phyloP scores from a whole-genome alignment of 2,888 invertebrate species.

The Noctua fimbriata region DNA sequence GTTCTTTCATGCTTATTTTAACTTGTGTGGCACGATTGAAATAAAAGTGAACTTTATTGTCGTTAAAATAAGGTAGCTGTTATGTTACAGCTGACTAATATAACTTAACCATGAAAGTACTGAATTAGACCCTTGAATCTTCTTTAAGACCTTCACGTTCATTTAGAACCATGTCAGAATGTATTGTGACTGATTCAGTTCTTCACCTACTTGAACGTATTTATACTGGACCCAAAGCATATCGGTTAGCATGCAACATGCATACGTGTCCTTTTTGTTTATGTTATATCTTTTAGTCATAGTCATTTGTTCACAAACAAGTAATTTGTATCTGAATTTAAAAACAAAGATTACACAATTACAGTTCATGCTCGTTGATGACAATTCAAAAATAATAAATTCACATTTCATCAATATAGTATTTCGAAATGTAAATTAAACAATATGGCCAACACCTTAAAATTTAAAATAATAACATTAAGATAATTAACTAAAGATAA shows the following conservation, averaged over 20 bases:
- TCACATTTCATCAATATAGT: too few species aligned
- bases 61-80: background rate
- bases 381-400: too few species aligned
- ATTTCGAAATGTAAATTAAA: too few species aligned
- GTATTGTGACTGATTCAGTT: slow-evolving; percentile 5
- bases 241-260: background rate
- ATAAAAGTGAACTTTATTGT: background rate
- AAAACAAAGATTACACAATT: too few species aligned
- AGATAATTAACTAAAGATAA: too few species aligned
- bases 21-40: background rate
- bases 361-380: too few species aligned
- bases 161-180: slow-evolving; percentile 10
- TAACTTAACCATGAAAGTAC: background rate
- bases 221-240: background rate
- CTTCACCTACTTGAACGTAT: background rate
- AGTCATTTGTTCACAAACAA: too few species aligned
- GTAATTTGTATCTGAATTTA: too few species aligned
- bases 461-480: too few species aligned
- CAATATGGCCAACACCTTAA: too few species aligned
- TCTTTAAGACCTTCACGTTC: background rate
- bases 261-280: too few species aligned
- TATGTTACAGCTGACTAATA: background rate
- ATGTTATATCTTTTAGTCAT: too few species aligned
- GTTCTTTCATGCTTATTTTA: background rate
- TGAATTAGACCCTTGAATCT: background rate